Evolutionary conservation across 1,140 invertebrate species (phyloP), one percentile per base, ranked within the genome.

Genomic region (Drosophila navojoa): DNA sequence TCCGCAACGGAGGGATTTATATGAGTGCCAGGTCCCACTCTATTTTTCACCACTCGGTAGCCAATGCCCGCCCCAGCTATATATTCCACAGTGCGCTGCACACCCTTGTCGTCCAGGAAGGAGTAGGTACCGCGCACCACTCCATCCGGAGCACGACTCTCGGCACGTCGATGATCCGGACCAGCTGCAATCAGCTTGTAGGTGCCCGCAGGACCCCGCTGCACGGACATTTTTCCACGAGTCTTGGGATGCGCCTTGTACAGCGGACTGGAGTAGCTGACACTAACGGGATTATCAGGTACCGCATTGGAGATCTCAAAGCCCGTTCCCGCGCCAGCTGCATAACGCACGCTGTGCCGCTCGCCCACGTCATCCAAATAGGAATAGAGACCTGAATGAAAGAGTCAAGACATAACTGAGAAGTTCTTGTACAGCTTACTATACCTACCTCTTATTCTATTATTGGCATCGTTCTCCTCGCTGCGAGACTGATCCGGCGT

Each of bases 41-140:
- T 76, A 61, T 90, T 90, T 16, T 90, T 71, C 16, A 96, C 92
- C 3, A 96, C 94, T 9, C 95, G 93, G 73, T 96, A 96, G n/a
- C 95, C 95, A 32, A 95, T 96, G 35, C 95, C 94, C 0, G 95
- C 95, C 2, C 95, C 95, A 2, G 95, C 95, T 68, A 96, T 95
- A 80, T 96, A 96, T 81, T 96, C 94, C 2, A 95, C 95, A 0
- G 95, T 95, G 55, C 94, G 93, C 92, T 95, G 95, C 19, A 95
- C 93, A 1, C 95, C 95, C 93, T 95, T 95, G 77, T 96, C 95
- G 80, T 96, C 96, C 13, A 96, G 90, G 82, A 95, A 96, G 5
- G 95, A 95, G 91, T 96, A 96, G 0, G 95, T 95, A 35, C 96
- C 96, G 58, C 95, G 91, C 0, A 95, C 94, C 66, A 96, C 93